phyloP scores from a whole-genome alignment of 2,113 vertebrate genomes.

The Henicopernis longicauda region DNA sequence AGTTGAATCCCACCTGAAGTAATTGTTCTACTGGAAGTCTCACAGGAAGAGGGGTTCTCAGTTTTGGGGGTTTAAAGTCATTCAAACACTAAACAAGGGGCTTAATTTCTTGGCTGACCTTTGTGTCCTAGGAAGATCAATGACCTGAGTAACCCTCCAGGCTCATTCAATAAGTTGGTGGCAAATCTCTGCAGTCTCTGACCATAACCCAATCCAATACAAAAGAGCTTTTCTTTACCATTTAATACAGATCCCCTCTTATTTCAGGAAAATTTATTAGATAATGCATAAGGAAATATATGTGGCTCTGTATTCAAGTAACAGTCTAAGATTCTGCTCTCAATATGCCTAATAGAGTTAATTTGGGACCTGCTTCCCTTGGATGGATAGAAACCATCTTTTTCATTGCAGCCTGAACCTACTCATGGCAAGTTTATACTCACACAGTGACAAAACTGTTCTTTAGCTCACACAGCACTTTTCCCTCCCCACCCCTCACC shows the following conservation, averaged over 20 bases:
- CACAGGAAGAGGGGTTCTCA: background rate
- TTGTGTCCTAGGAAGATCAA: background rate
- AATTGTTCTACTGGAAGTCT: background rate
- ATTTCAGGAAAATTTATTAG: background rate
- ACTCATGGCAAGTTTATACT: background rate
- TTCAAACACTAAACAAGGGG: background rate
- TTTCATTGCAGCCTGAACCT: background rate
- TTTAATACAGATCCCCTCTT: background rate
- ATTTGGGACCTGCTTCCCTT: background rate
- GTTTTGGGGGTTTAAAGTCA: background rate
- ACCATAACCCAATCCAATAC: background rate
- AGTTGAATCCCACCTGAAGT: background rate
- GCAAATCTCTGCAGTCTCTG: background rate
- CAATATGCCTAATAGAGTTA: too few relatives aligned
- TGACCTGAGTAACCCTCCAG: background rate
- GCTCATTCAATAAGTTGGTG: background rate
- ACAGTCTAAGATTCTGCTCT: background rate
- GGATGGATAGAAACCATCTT: background rate
- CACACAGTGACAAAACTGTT: background rate
- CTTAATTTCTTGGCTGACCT: background rate
- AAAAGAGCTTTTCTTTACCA: background rate
- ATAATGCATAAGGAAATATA: background rate
- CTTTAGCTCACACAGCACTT: background rate
- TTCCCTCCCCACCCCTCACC: background rate
- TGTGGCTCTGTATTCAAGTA: background rate